phyloP scores from a whole-genome alignment of 2,113 vertebrate genomes.

The Petaurus breviceps region DNA sequence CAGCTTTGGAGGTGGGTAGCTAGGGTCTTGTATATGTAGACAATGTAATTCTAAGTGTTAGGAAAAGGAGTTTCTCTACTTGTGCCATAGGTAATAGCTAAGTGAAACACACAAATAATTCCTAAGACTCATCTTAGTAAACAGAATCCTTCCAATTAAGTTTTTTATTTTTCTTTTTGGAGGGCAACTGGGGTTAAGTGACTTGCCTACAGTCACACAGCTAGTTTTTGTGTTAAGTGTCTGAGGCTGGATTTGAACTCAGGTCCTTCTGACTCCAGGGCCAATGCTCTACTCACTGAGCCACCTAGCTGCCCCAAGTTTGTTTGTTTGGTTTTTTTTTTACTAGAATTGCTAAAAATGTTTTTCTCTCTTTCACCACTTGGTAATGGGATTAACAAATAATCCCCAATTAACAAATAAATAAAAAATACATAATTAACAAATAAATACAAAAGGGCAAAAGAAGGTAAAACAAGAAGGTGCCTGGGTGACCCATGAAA shows the following conservation, averaged over 20 bases:
- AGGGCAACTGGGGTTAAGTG: too few species aligned
- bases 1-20: neutral
- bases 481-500: neutral
- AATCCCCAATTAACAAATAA: too few species aligned
- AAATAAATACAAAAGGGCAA: neutral
- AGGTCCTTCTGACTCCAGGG: too few species aligned
- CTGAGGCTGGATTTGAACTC: too few species aligned
- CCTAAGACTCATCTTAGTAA: slow-evolving; percentile 11
- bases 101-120: neutral
- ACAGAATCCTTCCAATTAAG: slow-evolving; percentile 16
- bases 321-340: neutral
- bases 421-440: too few species aligned
- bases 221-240: too few species aligned
- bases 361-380: slow-evolving; percentile 33
- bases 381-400: slow-evolving; percentile 17
- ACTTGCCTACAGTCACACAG: too few species aligned
- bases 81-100: neutral
- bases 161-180: neutral
- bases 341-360: neutral
- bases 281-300: too few species aligned
- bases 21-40: neutral
- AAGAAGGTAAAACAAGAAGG: slow-evolving; percentile 17
- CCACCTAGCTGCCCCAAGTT: too few species aligned
- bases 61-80: neutral
- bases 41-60: neutral